Evolutionary conservation across 2,888 invertebrate species (phyloP), one percentile per base, ranked within the genome.

Genomic region (Perizoma affinitatum): DNA sequence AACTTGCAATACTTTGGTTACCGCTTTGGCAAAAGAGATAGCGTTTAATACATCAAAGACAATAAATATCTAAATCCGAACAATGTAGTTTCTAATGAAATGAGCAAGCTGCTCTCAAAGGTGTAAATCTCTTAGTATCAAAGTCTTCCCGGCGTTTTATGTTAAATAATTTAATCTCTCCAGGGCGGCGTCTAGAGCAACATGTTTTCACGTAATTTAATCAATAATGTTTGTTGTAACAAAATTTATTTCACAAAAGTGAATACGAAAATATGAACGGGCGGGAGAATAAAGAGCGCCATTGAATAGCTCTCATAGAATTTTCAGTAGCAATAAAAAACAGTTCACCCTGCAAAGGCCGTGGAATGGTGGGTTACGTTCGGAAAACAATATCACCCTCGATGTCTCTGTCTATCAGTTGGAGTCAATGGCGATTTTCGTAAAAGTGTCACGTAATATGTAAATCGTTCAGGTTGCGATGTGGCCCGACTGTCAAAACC

Each of bases 391-490:
- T 90, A 90, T 88, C 87, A 78, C 74, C 80, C 76, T 78, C 85
- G 77, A 87, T 85, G 88, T 89, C 86, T 88, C 88, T 88, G 88
- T 89, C 87, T 84, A 88, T 90, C 86, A 82, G 82, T 76, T 70
- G 74, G 78, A 89, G 88, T 90, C 90, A 89, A 92, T 90, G 88
- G 81, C 72, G 84, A 83, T 79, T 80, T 90, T 80, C 77, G 85
- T 79, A 91, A 92, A 88, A 90, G 79, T 87, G 86, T 90, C 91
- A 91, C 91, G 91, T 92, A 88, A 84, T 90, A 92, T 92, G 90
- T 91, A 92, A 91, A 92, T 87, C 88, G 90, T 87, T 86, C 85
- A 89, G 88, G 88, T 88, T 83, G 88, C 82, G 84, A 88, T 90
- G 91, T 86, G 90, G 84, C 82, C 81, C 83, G 89, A 90, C 88